These are phyloP conservation scores for Chinchilla lanigera DNA, from an alignment of 2,113 vertebrate species.

Conservation along the genomic window DNA sequence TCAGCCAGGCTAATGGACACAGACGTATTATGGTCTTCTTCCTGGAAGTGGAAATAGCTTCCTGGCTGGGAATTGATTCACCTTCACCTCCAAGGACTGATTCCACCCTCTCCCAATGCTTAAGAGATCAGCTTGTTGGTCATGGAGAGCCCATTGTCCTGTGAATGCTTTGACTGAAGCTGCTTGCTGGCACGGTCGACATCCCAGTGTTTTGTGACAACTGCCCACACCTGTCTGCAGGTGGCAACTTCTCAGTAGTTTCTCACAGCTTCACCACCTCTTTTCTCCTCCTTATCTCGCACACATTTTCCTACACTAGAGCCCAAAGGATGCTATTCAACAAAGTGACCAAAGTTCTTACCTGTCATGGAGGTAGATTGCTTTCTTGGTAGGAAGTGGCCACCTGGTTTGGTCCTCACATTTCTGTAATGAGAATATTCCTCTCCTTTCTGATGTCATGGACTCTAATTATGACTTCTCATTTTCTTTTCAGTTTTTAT, in stretches of 20 bases:
- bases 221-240: not conserved
- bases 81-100: conserved; percentile 14
- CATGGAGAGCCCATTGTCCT: not conserved
- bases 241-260: not conserved
- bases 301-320: not conserved
- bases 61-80: not conserved
- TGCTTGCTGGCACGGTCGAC: not conserved
- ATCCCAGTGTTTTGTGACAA: not conserved
- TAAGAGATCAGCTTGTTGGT: not conserved
- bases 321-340: not conserved
- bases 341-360: not conserved
- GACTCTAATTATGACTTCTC: conserved; percentile 39
- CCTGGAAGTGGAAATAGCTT: not conserved
- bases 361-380: not conserved
- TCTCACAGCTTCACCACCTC: not conserved
- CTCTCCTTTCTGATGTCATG: conserved; percentile 8
- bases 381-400: not conserved
- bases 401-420: not conserved
- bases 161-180: not conserved
- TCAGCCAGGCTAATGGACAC: not conserved
- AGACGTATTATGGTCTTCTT: conserved; percentile 4
- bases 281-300: not conserved
- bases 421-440: not conserved
- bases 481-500: conserved; percentile 1
- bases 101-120: not conserved